Evolutionary conservation across 92 coral and sea anemone genomes (phyloP), one percentile per base, ranked within the genome.

Genomic region (Bergia sp.): DNA sequence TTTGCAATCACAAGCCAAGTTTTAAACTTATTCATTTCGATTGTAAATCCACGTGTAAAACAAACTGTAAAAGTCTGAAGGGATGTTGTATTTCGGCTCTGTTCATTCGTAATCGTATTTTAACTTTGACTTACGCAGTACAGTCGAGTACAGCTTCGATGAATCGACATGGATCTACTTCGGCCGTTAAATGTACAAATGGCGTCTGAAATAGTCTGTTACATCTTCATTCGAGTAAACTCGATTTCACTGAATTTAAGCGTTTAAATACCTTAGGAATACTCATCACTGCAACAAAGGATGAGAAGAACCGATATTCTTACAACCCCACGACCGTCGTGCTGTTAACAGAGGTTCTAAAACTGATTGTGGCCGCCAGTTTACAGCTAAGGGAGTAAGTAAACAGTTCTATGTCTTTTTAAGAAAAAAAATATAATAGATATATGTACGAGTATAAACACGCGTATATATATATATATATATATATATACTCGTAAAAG

Each of bases 281-380:
- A 41, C 97, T 97, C 49, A 93, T 97, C 23, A 94, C 98, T 1
- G 98, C 99, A 0, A 89, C 99, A 3, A 97, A 94, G 85, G 98
- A 95, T 88, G 91, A 93, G 50, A 78, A 86, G 53, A 91, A 93
- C 77, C 88, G 89, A n/a, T 97, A 95, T 90, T 37, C 94, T 0
- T 97, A 95, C 69, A 96, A 97, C 16, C 90, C 99, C 2, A 96
- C 98, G 4, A 97, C 99, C 0, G 98, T 95, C 41, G 99, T 97
- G 20, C 88, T 97, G 82, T 82, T 97, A 47, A 91, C 98, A 9
- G 99, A 97, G 82, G 85, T 92, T 1, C 79, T 96, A 67, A 97
- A 97, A 92, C 92, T 97, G 21, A 29, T 97, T 8, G 94, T 93
- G 3, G 92, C 96, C 3, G 89, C 94, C 4, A 86, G 89, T 75